Conservation (phyloP, 2,113 vertebrate species). For the Bombycilla garrulus region DNA sequence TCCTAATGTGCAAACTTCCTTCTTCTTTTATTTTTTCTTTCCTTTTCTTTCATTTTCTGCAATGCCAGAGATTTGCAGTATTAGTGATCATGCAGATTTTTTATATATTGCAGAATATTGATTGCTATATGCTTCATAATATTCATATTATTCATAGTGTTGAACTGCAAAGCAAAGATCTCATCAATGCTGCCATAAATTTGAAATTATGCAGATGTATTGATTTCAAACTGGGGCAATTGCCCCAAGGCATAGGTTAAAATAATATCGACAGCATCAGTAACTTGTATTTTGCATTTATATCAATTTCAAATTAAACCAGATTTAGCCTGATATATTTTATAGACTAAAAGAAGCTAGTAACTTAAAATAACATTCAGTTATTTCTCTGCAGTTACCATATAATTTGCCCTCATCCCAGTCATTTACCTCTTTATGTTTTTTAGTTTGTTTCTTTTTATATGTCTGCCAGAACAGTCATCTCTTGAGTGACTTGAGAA, state of each 20-base stretch:
- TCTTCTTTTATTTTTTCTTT: not conserved
- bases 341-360: not conserved
- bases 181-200: not conserved
- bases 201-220: not conserved
- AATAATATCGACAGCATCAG: not conserved
- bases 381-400: not conserved
- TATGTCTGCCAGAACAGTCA: not conserved
- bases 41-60: not conserved
- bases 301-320: not conserved
- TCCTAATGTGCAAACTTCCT: not conserved
- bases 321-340: not conserved
- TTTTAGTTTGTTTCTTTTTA: conserved; percentile 7
- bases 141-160: not conserved
- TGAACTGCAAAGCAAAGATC: not conserved
- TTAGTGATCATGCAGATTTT: not conserved
- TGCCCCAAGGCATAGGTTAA: not conserved
- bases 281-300: not conserved
- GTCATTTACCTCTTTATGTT: not conserved
- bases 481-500: conserved; percentile 8
- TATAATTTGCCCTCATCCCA: not conserved
- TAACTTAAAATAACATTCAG: not conserved
- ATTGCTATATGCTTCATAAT: not conserved
- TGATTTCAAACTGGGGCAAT: not conserved
- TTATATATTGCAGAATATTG: not conserved
- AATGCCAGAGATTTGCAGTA: not conserved